Conservation (phyloP, 2,888 invertebrate species). For the Campopleginae sp. region DNA sequence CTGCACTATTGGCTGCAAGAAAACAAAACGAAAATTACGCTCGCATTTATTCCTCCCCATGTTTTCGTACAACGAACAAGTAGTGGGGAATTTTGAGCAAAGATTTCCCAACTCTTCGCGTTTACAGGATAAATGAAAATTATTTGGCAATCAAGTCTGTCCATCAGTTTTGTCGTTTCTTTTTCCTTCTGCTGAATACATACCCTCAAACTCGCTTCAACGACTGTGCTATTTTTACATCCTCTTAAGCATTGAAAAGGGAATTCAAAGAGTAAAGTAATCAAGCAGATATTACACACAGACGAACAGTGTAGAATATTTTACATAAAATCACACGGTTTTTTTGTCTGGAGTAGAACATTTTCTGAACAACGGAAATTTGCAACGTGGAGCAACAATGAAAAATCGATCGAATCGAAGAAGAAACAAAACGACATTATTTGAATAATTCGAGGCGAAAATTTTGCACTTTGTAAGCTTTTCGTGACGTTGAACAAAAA, state of each 20-base stretch:
- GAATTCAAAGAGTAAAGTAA: conserved; percentile 17
- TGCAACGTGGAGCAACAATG: not conserved
- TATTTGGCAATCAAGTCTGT: not conserved
- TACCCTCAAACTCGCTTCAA: conserved; percentile 54
- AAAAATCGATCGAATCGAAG: not conserved
- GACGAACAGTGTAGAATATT: not conserved
- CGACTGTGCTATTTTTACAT: conserved; percentile 46
- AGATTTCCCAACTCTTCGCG: not conserved
- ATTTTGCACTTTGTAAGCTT: not conserved
- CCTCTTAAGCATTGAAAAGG: conserved; percentile 14
- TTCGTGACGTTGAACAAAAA: not conserved
- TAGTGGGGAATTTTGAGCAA: not conserved
- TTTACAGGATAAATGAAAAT: not conserved
- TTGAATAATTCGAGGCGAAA: not conserved
- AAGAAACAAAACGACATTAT: not conserved
- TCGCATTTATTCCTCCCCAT: not conserved
- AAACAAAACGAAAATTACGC: conserved; percentile 8
- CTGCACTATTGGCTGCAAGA: conserved; percentile 64
- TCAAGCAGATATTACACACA: conserved; percentile 19
- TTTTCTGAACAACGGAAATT: not conserved
- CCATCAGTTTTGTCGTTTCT: not conserved
- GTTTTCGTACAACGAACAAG: not conserved
- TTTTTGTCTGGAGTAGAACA: not conserved
- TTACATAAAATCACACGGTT: not conserved
- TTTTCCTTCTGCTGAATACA: conserved; percentile 27